Percentiles rank a stretch among this genome's conserved stretches.
Evolutionary conservation across 2,797 vertebrate genomes (phyloP).

Genomic region (Uromys caudimaculatus): DNA sequence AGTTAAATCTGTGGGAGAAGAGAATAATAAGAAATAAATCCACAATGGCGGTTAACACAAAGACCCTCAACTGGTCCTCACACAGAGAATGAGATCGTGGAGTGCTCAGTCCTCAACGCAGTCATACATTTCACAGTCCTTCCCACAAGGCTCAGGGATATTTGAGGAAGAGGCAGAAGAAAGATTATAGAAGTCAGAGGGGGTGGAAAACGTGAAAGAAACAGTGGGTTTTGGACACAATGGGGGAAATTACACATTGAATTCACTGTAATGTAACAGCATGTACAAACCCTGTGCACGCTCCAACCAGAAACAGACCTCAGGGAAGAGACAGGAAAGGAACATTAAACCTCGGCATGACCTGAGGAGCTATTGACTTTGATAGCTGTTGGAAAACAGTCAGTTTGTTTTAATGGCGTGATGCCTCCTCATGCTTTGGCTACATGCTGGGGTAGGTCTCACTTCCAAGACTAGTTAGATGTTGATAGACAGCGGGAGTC

Average conservation of each 20-base stretch:
- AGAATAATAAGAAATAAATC: slow-evolving; percentile 68
- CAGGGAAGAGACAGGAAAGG: background rate
- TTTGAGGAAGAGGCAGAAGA: background rate
- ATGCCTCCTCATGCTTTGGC: too few species aligned
- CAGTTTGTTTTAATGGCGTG: background rate
- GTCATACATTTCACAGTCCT: too few species aligned
- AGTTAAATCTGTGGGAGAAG: slow-evolving; percentile 75
- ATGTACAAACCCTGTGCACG: background rate
- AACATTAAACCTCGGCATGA: background rate
- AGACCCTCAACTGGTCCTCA: background rate
- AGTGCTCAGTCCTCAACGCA: background rate
- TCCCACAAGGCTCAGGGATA: background rate
- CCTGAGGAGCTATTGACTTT: background rate
- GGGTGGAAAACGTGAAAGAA: background rate
- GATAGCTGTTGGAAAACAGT: background rate
- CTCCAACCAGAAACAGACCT: too few species aligned
- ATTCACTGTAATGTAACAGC: background rate
- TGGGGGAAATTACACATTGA: background rate
- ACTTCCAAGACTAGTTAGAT: background rate
- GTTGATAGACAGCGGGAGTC: background rate
- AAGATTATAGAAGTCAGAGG: background rate
- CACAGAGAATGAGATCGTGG: background rate
- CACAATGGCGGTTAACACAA: background rate
- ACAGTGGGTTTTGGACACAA: too few species aligned
- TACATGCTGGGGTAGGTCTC: too few species aligned